Evolutionary conservation across 2,113 vertebrate species (phyloP).

Genomic region (Trochalopteron elliotii): DNA sequence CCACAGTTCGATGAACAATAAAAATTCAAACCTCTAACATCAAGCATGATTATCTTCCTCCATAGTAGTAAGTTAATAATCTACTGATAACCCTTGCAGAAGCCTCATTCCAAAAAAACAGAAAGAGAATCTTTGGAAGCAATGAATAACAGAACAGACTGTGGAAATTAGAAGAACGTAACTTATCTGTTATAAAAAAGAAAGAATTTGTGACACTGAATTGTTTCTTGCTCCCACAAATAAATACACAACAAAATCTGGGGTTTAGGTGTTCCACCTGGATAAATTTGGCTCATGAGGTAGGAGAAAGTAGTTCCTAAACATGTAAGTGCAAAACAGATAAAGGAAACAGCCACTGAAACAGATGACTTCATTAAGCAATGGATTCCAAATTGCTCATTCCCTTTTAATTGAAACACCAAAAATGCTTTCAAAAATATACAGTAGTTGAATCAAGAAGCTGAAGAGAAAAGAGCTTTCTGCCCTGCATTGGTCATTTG

Average conservation of each 20-base stretch:
- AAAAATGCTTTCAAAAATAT: neutral
- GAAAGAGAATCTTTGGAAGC: neutral
- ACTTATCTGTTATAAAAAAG: neutral
- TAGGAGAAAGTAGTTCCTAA: neutral
- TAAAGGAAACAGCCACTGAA: neutral
- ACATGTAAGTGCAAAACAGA: neutral
- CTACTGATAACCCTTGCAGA: neutral
- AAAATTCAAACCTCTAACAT: neutral
- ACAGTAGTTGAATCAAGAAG: neutral
- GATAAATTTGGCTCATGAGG: neutral
- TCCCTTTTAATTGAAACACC: neutral
- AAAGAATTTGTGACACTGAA: neutral
- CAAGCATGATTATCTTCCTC: neutral
- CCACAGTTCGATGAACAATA: neutral
- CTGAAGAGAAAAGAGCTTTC: neutral
- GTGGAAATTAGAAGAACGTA: neutral
- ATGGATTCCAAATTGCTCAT: neutral
- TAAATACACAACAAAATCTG: neutral
- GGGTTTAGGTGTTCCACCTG: neutral
- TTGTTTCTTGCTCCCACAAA: neutral
- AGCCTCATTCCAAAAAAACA: neutral
- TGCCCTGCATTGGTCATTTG: neutral
- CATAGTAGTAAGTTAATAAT: neutral
- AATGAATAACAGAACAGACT: neutral
- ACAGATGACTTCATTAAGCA: neutral